These are phyloP conservation scores for Zaprionus davidi DNA, from an alignment of 1,140 invertebrate genomes.

Conservation along the genomic window DNA sequence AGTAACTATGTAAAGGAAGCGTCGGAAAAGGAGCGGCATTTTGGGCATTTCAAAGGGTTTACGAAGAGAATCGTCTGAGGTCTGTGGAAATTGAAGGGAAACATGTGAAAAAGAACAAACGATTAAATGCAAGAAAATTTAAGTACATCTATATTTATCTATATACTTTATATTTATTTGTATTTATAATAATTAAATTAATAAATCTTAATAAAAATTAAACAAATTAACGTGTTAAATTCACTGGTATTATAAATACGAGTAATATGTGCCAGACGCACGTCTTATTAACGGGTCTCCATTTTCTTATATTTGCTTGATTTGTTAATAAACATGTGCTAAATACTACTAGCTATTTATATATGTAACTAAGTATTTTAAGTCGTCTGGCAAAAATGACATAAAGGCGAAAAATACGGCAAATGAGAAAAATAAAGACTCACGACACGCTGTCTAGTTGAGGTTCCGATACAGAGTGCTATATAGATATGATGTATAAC, in stretches of 20 bases:
- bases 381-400: slow-evolving; percentile 47
- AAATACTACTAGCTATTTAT: slow-evolving; percentile 49
- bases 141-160: neutral
- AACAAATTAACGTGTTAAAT: neutral
- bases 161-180: neutral
- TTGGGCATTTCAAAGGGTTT: neutral
- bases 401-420: slow-evolving; percentile 13
- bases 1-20: neutral
- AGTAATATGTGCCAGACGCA: neutral
- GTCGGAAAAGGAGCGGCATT: neutral
- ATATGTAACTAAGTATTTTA: slow-evolving; percentile 53
- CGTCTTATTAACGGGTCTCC: slow-evolving; percentile 6
- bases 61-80: neutral
- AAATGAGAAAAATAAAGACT: slow-evolving; percentile 25
- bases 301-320: slow-evolving; percentile 27
- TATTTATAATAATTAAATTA: neutral
- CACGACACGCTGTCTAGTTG: slow-evolving; percentile 52
- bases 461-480: neutral
- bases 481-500: neutral
- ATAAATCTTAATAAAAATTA: neutral
- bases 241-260: neutral
- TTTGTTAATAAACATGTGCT: slow-evolving; percentile 44
- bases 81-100: too few species aligned
- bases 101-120: neutral
- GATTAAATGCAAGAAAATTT: neutral